Base-by-base conservation (phyloP, 2,113 vertebrate genomes). In the Peromyscus polionotus region DNA sequence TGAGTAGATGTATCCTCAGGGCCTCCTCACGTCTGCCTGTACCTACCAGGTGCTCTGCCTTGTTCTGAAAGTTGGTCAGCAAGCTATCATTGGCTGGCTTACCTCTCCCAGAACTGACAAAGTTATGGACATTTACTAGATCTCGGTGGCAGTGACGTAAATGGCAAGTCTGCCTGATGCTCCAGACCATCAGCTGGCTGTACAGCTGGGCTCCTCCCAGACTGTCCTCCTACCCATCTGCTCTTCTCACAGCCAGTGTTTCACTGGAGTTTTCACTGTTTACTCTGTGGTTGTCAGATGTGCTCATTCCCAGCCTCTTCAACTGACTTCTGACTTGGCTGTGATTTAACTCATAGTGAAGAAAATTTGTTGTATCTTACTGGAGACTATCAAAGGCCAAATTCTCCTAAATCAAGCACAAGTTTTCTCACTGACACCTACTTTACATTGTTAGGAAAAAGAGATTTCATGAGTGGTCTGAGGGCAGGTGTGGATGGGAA, bases 321-420 rank as follows among this genome's bases (percentile, higher is more conserved):
- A 51, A 68, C 70, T 93, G 81, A 31, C 26, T 67, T 67, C 89
- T 95, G 77, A 42, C 77, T 93, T 89, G 88, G 31, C 54, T 93
- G 94, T 94, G 67, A 28, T 81, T 97, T 90, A 94, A 61, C 87
- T 90, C 61, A 91, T 83, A 95, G 77, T 89, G 86, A 91, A 81
- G 72, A 93, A 91, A 81, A 86, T 39, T 45, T 77, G 59, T 54
- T 63, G 8, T n/a, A 31, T 92, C 26, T 95, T 24, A 42, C 75
- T 72, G 59, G 72, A 85, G 75, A 59, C 42, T 84, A 36, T 73
- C 2, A 28, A 63, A 48, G 42, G 33, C 63, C 65, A 19, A 80
- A 20, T 83, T 39, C 26, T 11, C 24, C 59, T 92, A 72, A 90
- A 81, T 59, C 9, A 16, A 39, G 11, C 26, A 77, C 54, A 96